Evolutionary conservation across 2,888 invertebrate species (phyloP).

Genomic region (Ryuthela nishihirai): DNA sequence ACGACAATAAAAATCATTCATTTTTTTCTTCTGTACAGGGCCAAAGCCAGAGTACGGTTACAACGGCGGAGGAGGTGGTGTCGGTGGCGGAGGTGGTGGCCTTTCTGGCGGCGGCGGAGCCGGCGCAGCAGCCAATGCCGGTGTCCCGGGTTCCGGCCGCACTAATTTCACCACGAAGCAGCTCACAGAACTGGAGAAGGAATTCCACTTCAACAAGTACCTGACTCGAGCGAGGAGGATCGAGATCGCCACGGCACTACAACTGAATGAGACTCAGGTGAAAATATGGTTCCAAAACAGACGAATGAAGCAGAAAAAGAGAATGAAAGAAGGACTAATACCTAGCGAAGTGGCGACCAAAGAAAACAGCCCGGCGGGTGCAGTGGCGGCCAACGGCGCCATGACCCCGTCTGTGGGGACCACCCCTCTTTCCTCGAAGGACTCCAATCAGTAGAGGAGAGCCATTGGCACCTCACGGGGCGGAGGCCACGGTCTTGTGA

Average conservation of each 20-base stretch:
- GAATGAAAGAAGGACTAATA: slow-evolving; percentile 88
- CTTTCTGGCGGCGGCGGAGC: background rate
- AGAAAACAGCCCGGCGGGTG: slow-evolving; percentile 28
- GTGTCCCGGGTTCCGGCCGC: slow-evolving; percentile 63
- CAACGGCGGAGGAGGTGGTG: background rate
- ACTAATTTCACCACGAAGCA: slow-evolving; percentile 99
- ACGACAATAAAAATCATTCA: no score
- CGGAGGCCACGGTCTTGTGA: no score
- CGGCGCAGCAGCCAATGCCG: slow-evolving; percentile 7
- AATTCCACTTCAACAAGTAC: slow-evolving; percentile 99
- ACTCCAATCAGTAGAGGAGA: slow-evolving; percentile 27
- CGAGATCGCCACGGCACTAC: slow-evolving; percentile 94
- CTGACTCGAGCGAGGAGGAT: slow-evolving; percentile 93
- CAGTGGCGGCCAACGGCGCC: background rate
- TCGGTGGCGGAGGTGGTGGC: background rate
- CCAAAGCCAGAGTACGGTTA: slow-evolving; percentile 26
- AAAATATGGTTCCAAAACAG: slow-evolving; percentile 96
- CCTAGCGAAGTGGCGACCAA: slow-evolving; percentile 55
- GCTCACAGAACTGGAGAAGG: slow-evolving; percentile 97
- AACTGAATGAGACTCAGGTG: slow-evolving; percentile 74
- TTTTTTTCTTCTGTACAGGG: slow-evolving; percentile 1
- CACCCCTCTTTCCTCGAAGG: slow-evolving; percentile 21
- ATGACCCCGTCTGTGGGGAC: no score
- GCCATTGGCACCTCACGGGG: no score
- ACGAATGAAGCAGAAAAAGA: slow-evolving; percentile 96